Conservation (phyloP, 2,797 vertebrate genomes). For the Mus spretus region DNA sequence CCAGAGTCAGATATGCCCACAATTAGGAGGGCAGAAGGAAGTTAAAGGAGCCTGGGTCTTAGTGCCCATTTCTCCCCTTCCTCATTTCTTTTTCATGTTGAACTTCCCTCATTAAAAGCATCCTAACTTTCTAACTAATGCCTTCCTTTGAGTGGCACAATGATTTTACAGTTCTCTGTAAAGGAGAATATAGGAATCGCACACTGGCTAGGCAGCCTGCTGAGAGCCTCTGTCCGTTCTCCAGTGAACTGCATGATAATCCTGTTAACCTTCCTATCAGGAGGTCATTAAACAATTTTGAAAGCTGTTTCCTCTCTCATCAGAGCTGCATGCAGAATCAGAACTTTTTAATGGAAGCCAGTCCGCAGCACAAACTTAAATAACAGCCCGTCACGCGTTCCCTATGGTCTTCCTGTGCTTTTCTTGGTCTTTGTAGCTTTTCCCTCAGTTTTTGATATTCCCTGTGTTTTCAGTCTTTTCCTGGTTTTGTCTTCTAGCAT, state of each 20-base stretch:
- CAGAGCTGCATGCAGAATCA: conserved; percentile 61
- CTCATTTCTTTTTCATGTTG: conserved; percentile 47
- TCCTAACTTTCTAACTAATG: conserved; percentile 60
- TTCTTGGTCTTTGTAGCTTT: conserved; percentile 35
- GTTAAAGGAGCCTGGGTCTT: conserved; percentile 6
- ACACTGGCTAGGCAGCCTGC: background rate
- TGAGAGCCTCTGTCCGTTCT: conserved; percentile 41
- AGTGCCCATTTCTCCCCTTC: background rate
- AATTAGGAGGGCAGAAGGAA: conserved; percentile 19
- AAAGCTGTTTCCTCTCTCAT: conserved; percentile 73
- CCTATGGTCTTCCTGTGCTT: background rate
- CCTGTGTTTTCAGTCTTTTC: background rate
- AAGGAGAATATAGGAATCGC: conserved; percentile 78
- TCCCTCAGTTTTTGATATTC: background rate
- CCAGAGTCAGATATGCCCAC: background rate
- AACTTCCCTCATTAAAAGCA: conserved; percentile 78
- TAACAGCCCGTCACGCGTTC: background rate
- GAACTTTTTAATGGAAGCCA: conserved; percentile 70
- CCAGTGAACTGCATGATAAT: conserved; percentile 48
- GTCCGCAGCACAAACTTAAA: conserved; percentile 47
- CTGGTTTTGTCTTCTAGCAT: conserved; percentile 21
- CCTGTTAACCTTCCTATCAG: conserved; percentile 75
- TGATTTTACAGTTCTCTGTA: conserved; percentile 57
- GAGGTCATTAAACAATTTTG: conserved; percentile 74
- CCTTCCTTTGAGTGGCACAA: conserved; percentile 65